phyloP scores from a whole-genome alignment of 35 echinoderm and acorn worm genomes.

The Hemicentrotus pulcherrimus region DNA sequence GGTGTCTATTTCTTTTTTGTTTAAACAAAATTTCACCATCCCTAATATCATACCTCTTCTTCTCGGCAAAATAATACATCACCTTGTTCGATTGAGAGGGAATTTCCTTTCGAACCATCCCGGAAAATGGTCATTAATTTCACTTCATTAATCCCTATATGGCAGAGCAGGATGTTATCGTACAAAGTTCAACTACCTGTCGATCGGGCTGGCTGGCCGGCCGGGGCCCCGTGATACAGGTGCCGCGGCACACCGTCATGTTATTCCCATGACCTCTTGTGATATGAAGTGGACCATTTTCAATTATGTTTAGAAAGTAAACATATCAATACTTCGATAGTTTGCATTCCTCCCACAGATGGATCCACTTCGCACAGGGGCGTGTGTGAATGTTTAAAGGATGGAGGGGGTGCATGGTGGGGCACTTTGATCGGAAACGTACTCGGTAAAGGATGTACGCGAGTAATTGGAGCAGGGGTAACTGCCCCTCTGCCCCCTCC shows the following conservation, averaged over 20 bases:
- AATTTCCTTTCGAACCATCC: neutral
- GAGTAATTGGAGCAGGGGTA: neutral
- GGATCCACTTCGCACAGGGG: neutral
- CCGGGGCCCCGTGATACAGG: neutral
- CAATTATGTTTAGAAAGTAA: neutral
- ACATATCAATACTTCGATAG: neutral
- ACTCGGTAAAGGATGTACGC: neutral
- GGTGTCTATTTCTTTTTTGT: too few species aligned
- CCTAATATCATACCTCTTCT: neutral
- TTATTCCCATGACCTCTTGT: neutral
- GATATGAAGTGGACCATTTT: neutral
- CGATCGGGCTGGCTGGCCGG: neutral
- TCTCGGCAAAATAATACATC: neutral
- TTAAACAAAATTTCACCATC: too few species aligned
- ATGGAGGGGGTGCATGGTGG: neutral
- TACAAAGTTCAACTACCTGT: neutral
- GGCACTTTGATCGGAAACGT: neutral
- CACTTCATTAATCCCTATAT: neutral
- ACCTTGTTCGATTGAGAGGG: neutral
- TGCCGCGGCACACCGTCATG: neutral
- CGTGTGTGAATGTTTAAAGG: neutral
- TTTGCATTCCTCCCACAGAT: neutral
- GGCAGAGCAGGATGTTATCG: neutral
- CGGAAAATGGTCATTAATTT: conserved; percentile 5
- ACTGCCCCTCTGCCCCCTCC: neutral